Conservation (phyloP, 2,888 invertebrate species). For the Elegia similella region DNA sequence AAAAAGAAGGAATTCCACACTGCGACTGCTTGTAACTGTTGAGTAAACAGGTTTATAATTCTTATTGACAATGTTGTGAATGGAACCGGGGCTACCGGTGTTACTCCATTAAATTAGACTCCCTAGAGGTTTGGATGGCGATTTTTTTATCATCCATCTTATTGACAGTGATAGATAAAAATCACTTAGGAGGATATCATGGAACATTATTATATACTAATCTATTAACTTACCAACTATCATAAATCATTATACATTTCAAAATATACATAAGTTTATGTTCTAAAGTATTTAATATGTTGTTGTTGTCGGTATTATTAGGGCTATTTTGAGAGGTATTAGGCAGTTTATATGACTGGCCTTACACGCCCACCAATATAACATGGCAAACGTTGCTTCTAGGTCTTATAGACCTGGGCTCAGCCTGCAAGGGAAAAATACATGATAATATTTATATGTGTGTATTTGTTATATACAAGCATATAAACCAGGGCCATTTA, state of each 20-base stretch:
- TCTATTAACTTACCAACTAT: neutral
- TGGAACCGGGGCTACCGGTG: neutral
- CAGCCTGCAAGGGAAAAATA: too few relatives aligned
- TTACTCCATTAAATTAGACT: slow-evolving; percentile 5
- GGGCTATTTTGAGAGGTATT: too few relatives aligned
- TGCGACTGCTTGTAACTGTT: slow-evolving; percentile 16
- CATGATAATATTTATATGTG: too few relatives aligned
- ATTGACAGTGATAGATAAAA: slow-evolving; percentile 11
- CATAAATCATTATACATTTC: neutral
- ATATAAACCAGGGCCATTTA: too few relatives aligned
- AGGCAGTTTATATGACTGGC: too few relatives aligned
- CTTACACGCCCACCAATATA: too few relatives aligned
- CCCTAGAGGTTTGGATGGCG: neutral
- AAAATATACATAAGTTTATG: too few relatives aligned
- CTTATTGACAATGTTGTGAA: slow-evolving; percentile 6
- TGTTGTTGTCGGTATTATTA: too few relatives aligned
- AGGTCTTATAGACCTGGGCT: too few relatives aligned
- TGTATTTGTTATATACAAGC: too few relatives aligned
- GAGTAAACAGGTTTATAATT: slow-evolving; percentile 9
- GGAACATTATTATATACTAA: neutral
- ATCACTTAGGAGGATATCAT: slow-evolving; percentile 17
- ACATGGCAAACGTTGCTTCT: too few relatives aligned
- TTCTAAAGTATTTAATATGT: too few relatives aligned
- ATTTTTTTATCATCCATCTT: slow-evolving; percentile 20
- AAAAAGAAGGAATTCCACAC: slow-evolving; percentile 52